Percentiles rank a stretch among this genome's conserved stretches.
These are phyloP conservation scores for Vireo griseus DNA, from an alignment of 2,797 vertebrate genomes.

Conservation along the genomic window DNA sequence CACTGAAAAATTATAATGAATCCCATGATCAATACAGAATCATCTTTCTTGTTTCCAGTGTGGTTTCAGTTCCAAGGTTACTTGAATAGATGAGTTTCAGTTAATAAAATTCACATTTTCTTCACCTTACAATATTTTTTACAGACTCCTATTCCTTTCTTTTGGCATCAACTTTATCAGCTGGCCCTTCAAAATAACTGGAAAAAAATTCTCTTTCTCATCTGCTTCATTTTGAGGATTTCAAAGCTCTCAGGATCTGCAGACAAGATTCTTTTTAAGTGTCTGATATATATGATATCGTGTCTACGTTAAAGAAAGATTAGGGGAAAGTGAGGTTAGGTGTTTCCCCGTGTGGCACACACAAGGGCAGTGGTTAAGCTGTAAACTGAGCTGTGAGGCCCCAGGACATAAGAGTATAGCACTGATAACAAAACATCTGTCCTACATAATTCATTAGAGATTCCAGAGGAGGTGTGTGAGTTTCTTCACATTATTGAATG, in stretches of 20 bases:
- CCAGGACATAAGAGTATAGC: background rate
- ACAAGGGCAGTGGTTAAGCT: background rate
- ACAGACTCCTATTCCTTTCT: background rate
- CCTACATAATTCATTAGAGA: background rate
- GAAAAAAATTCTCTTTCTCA: background rate
- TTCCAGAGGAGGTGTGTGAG: background rate
- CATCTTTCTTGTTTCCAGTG: slow-evolving; percentile 18
- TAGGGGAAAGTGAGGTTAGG: background rate
- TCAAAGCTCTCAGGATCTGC: background rate
- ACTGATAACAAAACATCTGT: background rate
- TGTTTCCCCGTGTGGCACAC: background rate
- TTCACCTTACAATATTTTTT: background rate
- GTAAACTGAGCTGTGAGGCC: background rate
- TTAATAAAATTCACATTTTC: slow-evolving; percentile 46
- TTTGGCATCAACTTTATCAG: background rate
- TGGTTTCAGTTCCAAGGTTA: slow-evolving; percentile 37
- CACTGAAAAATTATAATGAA: slow-evolving; percentile 60
- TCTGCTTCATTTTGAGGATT: background rate
- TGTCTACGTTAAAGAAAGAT: background rate
- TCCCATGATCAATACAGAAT: slow-evolving; percentile 47
- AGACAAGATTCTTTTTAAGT: background rate
- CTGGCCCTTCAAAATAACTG: background rate
- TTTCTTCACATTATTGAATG: background rate
- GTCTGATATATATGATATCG: background rate
- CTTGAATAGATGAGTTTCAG: background rate